Conservation (phyloP, 2,888 invertebrate genomes). For the Cephus rjabovi region DNA sequence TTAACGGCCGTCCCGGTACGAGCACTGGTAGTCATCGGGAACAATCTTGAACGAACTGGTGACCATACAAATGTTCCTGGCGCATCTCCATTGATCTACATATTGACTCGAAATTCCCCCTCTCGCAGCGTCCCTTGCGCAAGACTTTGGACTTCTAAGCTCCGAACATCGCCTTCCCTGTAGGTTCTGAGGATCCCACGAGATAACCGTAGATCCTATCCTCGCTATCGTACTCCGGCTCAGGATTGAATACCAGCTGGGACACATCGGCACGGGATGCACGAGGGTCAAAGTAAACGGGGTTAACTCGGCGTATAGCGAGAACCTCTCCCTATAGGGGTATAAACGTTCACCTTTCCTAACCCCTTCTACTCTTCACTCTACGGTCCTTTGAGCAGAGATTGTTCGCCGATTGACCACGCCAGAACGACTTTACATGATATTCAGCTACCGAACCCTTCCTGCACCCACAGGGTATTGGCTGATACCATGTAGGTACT, state of each 20-base stretch:
- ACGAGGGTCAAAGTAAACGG: conserved; percentile 8
- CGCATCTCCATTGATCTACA: neutral
- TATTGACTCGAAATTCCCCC: neutral
- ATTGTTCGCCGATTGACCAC: conserved; percentile 23
- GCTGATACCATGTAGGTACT: neutral
- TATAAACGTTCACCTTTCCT: conserved; percentile 24
- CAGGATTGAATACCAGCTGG: neutral
- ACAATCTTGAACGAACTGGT: neutral
- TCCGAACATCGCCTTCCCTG: neutral
- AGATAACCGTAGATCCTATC: neutral
- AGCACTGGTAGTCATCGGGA: neutral
- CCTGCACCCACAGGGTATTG: neutral
- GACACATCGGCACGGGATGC: neutral
- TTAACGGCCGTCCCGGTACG: neutral
- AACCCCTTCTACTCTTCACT: conserved; percentile 15
- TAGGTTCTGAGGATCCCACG: neutral
- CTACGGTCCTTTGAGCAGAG: conserved; percentile 18
- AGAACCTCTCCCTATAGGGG: conserved; percentile 12
- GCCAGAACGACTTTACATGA: neutral
- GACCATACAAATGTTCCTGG: neutral
- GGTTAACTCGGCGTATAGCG: conserved; percentile 3
- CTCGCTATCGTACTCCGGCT: neutral
- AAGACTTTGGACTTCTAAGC: neutral
- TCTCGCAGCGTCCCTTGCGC: neutral
- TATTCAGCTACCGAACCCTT: neutral